Conservation (phyloP, 2,797 vertebrate genomes). For the Bucorvus abyssinicus region DNA sequence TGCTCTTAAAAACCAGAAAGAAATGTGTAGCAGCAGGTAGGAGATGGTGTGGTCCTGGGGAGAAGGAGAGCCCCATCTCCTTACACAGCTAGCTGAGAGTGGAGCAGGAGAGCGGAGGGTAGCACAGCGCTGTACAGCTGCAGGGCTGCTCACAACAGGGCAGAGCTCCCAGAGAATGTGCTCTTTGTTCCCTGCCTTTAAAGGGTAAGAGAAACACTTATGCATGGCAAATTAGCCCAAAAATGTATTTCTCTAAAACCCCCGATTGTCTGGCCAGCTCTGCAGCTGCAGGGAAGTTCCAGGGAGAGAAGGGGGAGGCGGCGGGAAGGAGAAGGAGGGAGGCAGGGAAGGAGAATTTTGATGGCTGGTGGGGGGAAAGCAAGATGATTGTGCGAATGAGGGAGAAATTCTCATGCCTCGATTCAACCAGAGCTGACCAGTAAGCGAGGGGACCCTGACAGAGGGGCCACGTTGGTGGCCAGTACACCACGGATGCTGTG, state of each 20-base stretch:
- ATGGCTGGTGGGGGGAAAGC: conserved; percentile 1
- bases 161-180: conserved; percentile 75
- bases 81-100: conserved; percentile 59
- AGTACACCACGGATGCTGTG: neutral
- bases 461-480: neutral
- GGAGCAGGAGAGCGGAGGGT: conserved; percentile 71
- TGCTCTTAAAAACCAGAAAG: neutral
- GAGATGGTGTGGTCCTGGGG: conserved; percentile 27
- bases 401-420: conserved; percentile 29
- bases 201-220: conserved; percentile 85
- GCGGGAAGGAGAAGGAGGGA: conserved; percentile 69
- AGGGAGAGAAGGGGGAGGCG: conserved; percentile 69
- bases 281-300: conserved; percentile 84
- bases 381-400: neutral
- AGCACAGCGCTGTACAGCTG: conserved; percentile 78
- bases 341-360: conserved; percentile 60
- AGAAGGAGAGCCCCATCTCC: conserved; percentile 71
- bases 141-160: conserved; percentile 77
- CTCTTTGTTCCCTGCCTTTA: conserved; percentile 82
- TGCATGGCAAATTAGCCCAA: conserved; percentile 85
- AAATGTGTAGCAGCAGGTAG: neutral
- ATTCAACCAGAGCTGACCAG: conserved; percentile 15
- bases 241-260: conserved; percentile 86
- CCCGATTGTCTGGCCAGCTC: conserved; percentile 81
- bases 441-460: neutral